Percentiles rank a stretch among this genome's conserved stretches.
Conservation (phyloP, 2,888 invertebrate genomes). For the Taenaris catops region DNA sequence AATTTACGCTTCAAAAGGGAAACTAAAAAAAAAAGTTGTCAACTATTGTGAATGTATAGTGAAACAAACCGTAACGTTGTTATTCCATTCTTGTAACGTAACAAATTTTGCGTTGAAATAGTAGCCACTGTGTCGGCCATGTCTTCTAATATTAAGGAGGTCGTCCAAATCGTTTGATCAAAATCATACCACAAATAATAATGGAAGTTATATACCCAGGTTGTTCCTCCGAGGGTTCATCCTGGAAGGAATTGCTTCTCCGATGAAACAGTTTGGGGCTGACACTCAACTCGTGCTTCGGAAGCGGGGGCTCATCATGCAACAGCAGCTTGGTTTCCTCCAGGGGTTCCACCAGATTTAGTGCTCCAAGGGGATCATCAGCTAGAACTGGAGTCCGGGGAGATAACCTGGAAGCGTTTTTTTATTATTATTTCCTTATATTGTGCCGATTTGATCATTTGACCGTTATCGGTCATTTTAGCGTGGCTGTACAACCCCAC, state of each 20-base stretch:
- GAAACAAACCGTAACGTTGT: too few species aligned
- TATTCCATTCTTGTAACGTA: too few species aligned
- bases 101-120: too few species aligned
- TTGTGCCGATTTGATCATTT: too few species aligned
- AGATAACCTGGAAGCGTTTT: slow-evolving; percentile 80
- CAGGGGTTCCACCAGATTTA: slow-evolving; percentile 43
- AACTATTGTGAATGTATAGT: too few species aligned
- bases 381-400: slow-evolving; percentile 92
- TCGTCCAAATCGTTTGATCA: too few species aligned
- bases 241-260: slow-evolving; percentile 69
- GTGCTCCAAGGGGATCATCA: slow-evolving; percentile 94
- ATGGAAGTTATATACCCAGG: slow-evolving; percentile 65
- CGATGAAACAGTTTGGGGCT: slow-evolving; percentile 85
- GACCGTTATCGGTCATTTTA: too few species aligned
- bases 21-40: not conserved
- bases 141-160: too few species aligned
- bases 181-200: slow-evolving; percentile 24
- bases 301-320: slow-evolving; percentile 37
- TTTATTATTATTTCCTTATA: too few species aligned
- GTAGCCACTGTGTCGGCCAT: too few species aligned
- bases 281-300: slow-evolving; percentile 76
- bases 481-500: too few species aligned
- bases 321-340: slow-evolving; percentile 27
- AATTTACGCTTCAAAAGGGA: slow-evolving; percentile 3
- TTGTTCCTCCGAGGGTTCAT: slow-evolving; percentile 66